Evolutionary conservation across 92 coral and sea anemone species (phyloP), one percentile per base, ranked within the genome.

Genomic region (Parazoanthus atlanticus): DNA sequence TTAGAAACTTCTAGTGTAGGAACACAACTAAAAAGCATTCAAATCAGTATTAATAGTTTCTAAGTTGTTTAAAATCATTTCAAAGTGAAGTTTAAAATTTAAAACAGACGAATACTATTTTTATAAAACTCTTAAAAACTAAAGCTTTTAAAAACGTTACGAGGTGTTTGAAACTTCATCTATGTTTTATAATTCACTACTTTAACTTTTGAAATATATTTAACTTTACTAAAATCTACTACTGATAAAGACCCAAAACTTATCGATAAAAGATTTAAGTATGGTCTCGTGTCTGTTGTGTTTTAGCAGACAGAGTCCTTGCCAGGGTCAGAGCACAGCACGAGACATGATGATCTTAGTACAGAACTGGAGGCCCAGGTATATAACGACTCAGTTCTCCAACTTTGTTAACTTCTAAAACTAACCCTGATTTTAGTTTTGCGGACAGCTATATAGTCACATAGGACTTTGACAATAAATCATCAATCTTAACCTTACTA

Each of bases 321-420:
- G 26, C 96, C 98, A 32, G 96, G 86, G 34, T 92, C 98, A 13
- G 98, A 95, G 56, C 89, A 82, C 76, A 89, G 98, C 89, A 80
- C 74, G 85, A 90, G 90, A 25, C 96, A 94, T 21, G 80, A 89
- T 17, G 82, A 88, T 28, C 90, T 95, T 29, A 93, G 93, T 67
- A 94, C 99, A 32, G 99, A 96, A 73, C 96, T 96, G 28, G 99
- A 96, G 89, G 93, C 96, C 47, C 97, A 96, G 96, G 99, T 96
- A 90, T 96, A 90, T 29, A 84, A 69, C 11, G 43, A 46, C 12
- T 73, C n/a, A n/a, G n/a, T 73, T 32, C 43, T 75, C 17, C 15
- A 75, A 38, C 79, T 8, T 75, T 75, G 26, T 75, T 36, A n/a
- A 4, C 16, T 19, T 75, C 25, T 3, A 33, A 52, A 75, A 17